Evolutionary conservation across 2,113 vertebrate species (phyloP).

Genomic region (Oncorhynchus tshawytscha): DNA sequence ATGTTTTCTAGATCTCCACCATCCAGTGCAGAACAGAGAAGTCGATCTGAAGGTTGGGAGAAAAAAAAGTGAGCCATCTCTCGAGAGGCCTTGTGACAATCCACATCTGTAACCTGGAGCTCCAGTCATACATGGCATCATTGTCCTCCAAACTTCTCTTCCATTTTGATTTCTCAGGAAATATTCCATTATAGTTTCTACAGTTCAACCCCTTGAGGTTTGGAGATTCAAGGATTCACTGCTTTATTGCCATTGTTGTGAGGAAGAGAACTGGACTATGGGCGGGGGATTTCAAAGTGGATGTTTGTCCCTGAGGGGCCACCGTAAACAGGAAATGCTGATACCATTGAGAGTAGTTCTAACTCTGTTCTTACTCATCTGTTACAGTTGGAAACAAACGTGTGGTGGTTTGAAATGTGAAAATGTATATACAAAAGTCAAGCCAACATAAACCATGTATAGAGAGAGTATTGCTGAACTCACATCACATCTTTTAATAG

Average conservation of each 20-base stretch:
- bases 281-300: too few species aligned
- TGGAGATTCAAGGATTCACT: background rate
- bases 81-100: too few species aligned
- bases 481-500: background rate
- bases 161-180: constrained; percentile 64
- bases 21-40: too few species aligned
- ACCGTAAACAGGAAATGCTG: background rate
- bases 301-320: background rate
- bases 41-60: too few species aligned
- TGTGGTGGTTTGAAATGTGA: background rate
- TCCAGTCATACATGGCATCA: constrained; percentile 7
- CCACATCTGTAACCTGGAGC: background rate
- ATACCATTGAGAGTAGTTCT: background rate
- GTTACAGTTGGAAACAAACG: background rate
- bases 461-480: background rate
- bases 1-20: background rate
- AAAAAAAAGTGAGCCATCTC: too few species aligned
- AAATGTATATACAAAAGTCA: background rate
- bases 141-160: constrained; percentile 11
- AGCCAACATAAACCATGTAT: background rate
- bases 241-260: background rate
- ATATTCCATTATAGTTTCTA: constrained; percentile 18
- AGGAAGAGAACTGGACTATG: constrained; percentile 4
- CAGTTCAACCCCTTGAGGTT: constrained; percentile 37
- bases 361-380: background rate